These are phyloP conservation scores for Paradisaea rubra DNA, from an alignment of 2,113 vertebrate genomes.

Conservation along the genomic window DNA sequence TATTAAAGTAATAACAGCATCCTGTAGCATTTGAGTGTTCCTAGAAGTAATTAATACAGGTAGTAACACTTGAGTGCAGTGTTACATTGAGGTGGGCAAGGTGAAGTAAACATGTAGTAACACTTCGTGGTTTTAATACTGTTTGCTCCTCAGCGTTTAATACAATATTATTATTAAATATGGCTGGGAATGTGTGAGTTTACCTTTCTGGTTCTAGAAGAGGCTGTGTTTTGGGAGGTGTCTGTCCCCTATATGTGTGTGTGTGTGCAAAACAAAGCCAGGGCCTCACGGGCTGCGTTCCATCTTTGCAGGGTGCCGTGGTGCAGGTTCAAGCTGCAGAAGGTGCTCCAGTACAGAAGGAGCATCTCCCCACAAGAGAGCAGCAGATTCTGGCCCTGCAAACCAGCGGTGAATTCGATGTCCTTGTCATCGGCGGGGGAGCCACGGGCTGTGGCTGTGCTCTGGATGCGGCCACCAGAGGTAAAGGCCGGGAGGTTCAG, in stretches of 20 bases:
- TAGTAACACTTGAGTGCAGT: not conserved
- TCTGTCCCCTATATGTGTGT: fast-evolving
- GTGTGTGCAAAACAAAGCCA: not conserved
- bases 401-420: slow-evolving; percentile 79
- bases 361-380: slow-evolving; percentile 78
- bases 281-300: not conserved
- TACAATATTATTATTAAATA: not conserved
- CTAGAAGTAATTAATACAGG: not conserved
- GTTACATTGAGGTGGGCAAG: not conserved
- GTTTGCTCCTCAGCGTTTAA: not conserved
- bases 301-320: slow-evolving; percentile 70
- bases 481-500: slow-evolving; percentile 33
- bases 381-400: slow-evolving; percentile 75
- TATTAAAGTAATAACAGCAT: not conserved
- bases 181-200: not conserved
- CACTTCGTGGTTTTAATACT: not conserved
- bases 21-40: not conserved
- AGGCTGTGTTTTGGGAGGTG: not conserved
- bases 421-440: slow-evolving; percentile 90
- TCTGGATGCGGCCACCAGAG: slow-evolving; percentile 90
- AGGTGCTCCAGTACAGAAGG: slow-evolving; percentile 19
- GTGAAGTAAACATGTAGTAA: not conserved
- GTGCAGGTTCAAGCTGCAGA: slow-evolving; percentile 79
- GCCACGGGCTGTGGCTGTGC: slow-evolving; percentile 94
- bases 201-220: fast-evolving